Conservation (phyloP, 1,140 invertebrate species). For the Neodiprion virginianus region DNA sequence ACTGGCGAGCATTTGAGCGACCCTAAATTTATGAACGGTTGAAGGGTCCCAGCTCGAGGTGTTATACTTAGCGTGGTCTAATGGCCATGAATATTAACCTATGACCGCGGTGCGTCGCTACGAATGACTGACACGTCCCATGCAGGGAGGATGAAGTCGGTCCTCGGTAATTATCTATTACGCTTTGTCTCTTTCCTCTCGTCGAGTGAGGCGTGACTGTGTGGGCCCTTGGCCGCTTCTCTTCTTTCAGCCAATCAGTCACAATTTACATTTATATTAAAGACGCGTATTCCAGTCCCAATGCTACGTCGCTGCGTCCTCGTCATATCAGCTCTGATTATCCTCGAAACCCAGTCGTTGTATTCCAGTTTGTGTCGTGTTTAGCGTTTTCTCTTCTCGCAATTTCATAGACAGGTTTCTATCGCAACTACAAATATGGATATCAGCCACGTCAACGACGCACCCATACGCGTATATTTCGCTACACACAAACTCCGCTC, state of each 20-base stretch:
- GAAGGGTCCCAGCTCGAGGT: neutral
- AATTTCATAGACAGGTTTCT: neutral
- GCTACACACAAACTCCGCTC: neutral
- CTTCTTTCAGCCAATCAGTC: neutral
- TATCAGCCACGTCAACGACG: neutral
- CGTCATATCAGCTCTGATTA: no score
- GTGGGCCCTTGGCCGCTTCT: neutral
- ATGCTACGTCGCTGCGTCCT: neutral
- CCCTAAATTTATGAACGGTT: slow-evolving; percentile 1
- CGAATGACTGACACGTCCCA: slow-evolving; percentile 5
- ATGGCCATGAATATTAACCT: slow-evolving; percentile 4
- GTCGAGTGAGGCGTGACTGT: neutral
- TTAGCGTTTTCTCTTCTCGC: neutral
- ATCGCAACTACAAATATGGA: neutral
- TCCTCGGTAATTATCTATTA: neutral
- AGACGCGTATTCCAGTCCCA: neutral
- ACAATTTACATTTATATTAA: neutral
- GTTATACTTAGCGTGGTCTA: slow-evolving; percentile 5
- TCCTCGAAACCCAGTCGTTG: no score
- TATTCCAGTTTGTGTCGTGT: no score
- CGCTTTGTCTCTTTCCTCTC: slow-evolving; percentile 1
- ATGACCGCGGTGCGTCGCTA: neutral
- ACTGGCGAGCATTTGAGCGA: neutral
- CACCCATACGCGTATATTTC: neutral
- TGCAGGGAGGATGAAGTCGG: neutral